Evolutionary conservation across 2,113 vertebrate genomes (phyloP).

Genomic region (Columba livia): DNA sequence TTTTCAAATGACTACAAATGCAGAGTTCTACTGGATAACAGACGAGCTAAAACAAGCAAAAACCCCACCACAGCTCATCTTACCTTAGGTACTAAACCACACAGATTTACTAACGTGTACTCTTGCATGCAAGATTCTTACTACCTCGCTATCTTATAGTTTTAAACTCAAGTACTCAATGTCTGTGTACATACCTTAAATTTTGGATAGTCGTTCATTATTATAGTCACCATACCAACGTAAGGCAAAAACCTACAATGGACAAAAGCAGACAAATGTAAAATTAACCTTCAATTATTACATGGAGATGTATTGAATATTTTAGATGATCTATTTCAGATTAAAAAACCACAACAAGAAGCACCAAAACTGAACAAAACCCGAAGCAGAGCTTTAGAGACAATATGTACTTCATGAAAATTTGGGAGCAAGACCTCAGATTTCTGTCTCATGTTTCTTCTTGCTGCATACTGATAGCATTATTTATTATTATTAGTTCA

Average conservation of each 20-base stretch:
- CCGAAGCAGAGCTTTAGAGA: neutral
- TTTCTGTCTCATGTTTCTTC: neutral
- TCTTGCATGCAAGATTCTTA: neutral
- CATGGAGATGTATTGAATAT: neutral
- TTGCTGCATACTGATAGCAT: neutral
- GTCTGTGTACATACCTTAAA: conserved; percentile 76
- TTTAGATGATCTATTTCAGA: neutral
- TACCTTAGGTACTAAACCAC: neutral
- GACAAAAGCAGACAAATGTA: neutral
- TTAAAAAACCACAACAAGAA: neutral
- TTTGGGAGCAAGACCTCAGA: neutral
- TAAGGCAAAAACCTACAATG: conserved; percentile 80
- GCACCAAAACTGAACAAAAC: too few species aligned
- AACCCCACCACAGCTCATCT: neutral
- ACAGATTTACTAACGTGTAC: neutral
- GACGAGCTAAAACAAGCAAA: neutral
- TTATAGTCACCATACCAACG: conserved; percentile 84
- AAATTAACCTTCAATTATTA: neutral
- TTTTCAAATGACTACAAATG: neutral
- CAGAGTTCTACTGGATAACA: neutral
- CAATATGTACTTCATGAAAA: neutral
- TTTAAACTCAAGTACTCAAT: neutral
- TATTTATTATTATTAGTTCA: too few species aligned
- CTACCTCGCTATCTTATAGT: neutral
- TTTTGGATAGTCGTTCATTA: conserved; percentile 86